Base-by-base conservation (phyloP, 92 coral and sea anemone genomes). In the Muricea muricata region DNA sequence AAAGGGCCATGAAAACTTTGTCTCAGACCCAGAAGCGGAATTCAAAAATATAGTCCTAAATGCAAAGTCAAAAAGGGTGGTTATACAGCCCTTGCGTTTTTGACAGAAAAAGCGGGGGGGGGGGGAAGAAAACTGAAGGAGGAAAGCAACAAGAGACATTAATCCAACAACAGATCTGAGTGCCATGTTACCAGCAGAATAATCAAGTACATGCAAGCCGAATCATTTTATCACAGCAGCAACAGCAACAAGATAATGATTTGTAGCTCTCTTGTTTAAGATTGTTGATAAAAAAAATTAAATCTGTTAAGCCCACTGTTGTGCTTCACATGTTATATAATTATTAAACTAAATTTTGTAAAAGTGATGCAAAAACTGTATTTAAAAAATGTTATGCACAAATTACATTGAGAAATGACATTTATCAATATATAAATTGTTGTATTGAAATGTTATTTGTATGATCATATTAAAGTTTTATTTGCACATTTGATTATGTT, bases 161-260 rank as follows among this genome's bases (percentile, higher is more conserved):
- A 9, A 60, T 60, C 33, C 68, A 60, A 17, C 33, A 60, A 60
- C 33, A 60, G n/a, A n/a, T n/a, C n/a, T n/a, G 34, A 60, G 8
- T 60, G 33, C 24, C 31, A 60, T 60, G 68, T 60, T 60, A 8
- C 0, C 75, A 69, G 75, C 75, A 69, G 3, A 69, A 31, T 31
- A 69, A 31, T 10, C 75, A 69, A 48, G 47, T 69, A 32, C 75
- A 32, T 32, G 47, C 75, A 32, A 69, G 10, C 47, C 75, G 35
- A 30, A 31, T 69, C 21, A 48, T 69, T 69, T 69, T 69, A 69
- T 32, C 35, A 48, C 75, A 69, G 75, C 75, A 69, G 23, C 47
- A 69, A 48, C 75, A 69, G 48, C 75, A 69, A 69, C 75, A 69
- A 35, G 73, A 45, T 45, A 67, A 67, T 41, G 18, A 67, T 45